Conservation (phyloP, 2,888 invertebrate genomes). For the Harpalus rubripes region DNA sequence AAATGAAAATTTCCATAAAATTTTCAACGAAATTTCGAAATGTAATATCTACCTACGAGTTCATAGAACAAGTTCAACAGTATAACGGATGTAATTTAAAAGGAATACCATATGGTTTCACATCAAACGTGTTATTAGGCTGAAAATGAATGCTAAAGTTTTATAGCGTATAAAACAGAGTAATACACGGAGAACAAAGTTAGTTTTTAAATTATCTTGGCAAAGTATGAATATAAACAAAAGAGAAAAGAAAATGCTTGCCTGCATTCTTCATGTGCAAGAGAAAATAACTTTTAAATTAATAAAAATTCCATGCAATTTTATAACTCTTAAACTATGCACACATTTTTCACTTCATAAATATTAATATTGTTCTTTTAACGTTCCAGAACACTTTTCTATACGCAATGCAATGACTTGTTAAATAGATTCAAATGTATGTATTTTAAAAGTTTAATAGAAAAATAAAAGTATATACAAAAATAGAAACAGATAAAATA, state of each 20-base stretch:
- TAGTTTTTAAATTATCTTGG: neutral
- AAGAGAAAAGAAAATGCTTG: neutral
- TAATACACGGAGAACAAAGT: neutral
- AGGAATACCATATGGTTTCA: neutral
- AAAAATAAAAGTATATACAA: no score
- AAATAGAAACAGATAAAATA: no score
- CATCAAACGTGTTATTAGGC: neutral
- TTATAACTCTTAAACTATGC: conserved; percentile 13
- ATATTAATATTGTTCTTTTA: conserved; percentile 29
- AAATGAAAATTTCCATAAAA: no score
- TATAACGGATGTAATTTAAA: neutral
- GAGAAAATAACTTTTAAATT: conserved; percentile 31
- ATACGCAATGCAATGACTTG: neutral
- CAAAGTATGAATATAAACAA: neutral
- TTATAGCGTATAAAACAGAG: neutral
- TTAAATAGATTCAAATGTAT: no score
- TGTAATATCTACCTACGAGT: no score
- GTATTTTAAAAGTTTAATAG: no score
- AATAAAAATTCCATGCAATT: conserved; percentile 48
- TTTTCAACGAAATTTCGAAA: no score
- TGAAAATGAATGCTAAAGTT: neutral
- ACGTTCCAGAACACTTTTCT: neutral
- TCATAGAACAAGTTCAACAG: neutral
- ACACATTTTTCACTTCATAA: conserved; percentile 23
- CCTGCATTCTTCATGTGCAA: neutral